These are phyloP conservation scores for Tiaroga cobitis DNA, from an alignment of 2,797 vertebrate species.

Conservation along the genomic window DNA sequence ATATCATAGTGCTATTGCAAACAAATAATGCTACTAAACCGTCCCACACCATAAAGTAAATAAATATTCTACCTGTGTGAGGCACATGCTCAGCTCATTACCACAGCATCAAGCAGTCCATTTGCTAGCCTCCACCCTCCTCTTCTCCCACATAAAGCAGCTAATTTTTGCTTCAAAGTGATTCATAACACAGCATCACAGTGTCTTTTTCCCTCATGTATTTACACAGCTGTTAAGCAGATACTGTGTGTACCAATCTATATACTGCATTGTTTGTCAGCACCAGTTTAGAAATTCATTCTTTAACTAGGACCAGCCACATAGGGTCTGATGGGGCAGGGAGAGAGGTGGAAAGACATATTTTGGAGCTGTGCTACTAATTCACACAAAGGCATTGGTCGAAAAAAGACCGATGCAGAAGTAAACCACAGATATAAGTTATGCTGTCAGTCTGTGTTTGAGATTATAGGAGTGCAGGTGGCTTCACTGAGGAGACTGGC, in stretches of 20 bases:
- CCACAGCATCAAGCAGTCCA: slow-evolving; percentile 69
- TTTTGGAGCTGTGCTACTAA: slow-evolving; percentile 7
- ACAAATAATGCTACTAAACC: slow-evolving; percentile 47
- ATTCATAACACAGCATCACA: slow-evolving; percentile 73
- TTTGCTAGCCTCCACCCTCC: slow-evolving; percentile 48
- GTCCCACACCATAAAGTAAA: slow-evolving; percentile 57
- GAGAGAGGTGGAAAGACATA: slow-evolving; percentile 9
- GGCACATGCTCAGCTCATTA: slow-evolving; percentile 67
- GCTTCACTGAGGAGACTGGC: slow-evolving; percentile 63
- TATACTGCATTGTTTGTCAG: slow-evolving; percentile 79
- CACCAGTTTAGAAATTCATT: slow-evolving; percentile 77
- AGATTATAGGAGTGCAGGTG: slow-evolving; percentile 53
- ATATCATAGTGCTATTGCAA: slow-evolving; percentile 15
- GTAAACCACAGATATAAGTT: slow-evolving; percentile 57
- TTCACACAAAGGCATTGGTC: slow-evolving; percentile 23
- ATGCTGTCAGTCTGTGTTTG: slow-evolving; percentile 62
- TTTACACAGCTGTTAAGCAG: slow-evolving; percentile 80
- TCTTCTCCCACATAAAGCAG: slow-evolving; percentile 66
- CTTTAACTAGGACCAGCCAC: slow-evolving; percentile 68
- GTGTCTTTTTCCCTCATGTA: slow-evolving; percentile 66
- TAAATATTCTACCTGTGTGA: slow-evolving; percentile 42
- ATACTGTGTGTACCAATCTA: slow-evolving; percentile 81
- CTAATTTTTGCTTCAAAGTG: slow-evolving; percentile 70
- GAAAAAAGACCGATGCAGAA: slow-evolving; percentile 33
- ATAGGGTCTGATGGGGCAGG: slow-evolving; percentile 50